These are phyloP conservation scores for Aphelenchoides avenae DNA, from an alignment of 1,140 invertebrate genomes.

Conservation along the genomic window DNA sequence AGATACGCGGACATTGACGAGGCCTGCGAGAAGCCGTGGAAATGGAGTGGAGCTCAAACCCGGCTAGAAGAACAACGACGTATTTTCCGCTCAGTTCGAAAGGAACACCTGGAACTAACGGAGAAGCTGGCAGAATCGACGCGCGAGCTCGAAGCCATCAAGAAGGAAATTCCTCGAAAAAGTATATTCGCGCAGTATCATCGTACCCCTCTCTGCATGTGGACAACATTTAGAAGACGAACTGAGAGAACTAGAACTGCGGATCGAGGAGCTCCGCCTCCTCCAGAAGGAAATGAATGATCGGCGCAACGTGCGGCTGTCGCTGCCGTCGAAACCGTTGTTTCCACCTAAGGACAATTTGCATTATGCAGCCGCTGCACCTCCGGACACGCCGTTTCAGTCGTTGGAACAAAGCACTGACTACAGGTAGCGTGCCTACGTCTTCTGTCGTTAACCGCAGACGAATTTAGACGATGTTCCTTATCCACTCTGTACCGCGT, in stretches of 20 bases:
- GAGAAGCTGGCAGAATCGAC: conserved; percentile 18
- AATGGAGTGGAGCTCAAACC: not conserved
- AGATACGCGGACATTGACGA: not conserved
- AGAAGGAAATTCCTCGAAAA: conserved; percentile 26
- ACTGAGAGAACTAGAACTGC: conserved; percentile 25
- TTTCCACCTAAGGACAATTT: not conserved
- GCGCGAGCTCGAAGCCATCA: conserved; percentile 18
- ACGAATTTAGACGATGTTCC: conserved; percentile 46
- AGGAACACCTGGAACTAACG: conserved; percentile 29
- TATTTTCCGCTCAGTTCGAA: conserved; percentile 24
- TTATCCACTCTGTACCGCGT: conserved; percentile 42
- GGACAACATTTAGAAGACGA: conserved; percentile 35
- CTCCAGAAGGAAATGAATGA: conserved; percentile 41
- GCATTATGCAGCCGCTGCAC: not conserved
- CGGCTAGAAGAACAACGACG: conserved; percentile 12
- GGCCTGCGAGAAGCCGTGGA: not conserved
- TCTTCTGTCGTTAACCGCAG: not conserved
- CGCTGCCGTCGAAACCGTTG: conserved; percentile 21
- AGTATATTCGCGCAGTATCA: conserved; percentile 11
- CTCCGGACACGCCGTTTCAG: not conserved
- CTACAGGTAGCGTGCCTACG: conserved; percentile 20
- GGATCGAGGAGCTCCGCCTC: conserved; percentile 33
- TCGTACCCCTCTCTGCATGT: not conserved
- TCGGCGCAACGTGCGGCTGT: conserved; percentile 43
- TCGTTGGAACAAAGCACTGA: conserved; percentile 31